These are phyloP conservation scores for Chaetops frenatus DNA, from an alignment of 2,113 vertebrate species.

Conservation along the genomic window DNA sequence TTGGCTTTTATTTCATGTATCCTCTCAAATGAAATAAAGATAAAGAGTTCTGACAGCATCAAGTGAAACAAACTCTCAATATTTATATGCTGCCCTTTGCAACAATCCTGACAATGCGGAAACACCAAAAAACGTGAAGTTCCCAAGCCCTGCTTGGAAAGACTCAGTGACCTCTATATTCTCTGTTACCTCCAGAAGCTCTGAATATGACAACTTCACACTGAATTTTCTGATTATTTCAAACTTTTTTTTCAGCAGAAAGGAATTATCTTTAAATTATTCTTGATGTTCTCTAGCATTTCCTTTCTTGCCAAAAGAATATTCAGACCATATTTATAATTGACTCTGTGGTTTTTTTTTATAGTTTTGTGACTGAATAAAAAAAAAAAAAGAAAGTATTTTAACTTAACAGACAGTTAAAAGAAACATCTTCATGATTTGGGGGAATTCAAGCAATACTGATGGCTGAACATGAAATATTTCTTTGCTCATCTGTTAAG, in stretches of 20 bases:
- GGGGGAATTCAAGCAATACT: not conserved
- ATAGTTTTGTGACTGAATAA: not conserved
- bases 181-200: not conserved
- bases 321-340: not conserved
- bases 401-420: not conserved
- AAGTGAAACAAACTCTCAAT: not conserved
- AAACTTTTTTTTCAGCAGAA: not conserved
- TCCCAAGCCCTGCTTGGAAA: not conserved
- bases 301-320: not conserved
- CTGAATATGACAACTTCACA: not conserved
- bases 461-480: not conserved
- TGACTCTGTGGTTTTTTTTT: not conserved
- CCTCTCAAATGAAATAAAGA: not conserved
- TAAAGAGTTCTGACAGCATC: not conserved
- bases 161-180: not conserved
- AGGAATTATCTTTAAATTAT: not conserved
- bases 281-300: not conserved
- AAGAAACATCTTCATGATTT: not conserved
- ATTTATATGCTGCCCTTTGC: not conserved
- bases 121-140: not conserved
- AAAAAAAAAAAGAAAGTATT: not conserved
- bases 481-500: not conserved
- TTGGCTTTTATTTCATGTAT: not conserved
- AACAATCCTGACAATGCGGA: not conserved
- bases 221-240: not conserved